Conservation (phyloP, 1,140 invertebrate species). For the Lasioglossum baleicum region DNA sequence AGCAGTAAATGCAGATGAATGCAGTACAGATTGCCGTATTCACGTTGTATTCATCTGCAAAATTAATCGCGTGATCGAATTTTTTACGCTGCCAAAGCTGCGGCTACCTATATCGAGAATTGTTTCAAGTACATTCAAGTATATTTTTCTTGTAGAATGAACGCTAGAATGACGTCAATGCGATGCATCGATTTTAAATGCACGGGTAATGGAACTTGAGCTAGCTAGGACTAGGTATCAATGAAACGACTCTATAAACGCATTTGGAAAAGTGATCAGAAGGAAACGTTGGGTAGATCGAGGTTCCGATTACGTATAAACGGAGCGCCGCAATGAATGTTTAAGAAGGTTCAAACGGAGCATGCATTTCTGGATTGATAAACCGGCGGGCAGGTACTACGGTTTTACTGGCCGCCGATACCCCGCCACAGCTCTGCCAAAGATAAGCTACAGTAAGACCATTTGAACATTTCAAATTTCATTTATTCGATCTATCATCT, state of each 20-base stretch:
- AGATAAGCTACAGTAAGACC: constrained; percentile 67
- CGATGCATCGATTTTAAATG: constrained; percentile 23
- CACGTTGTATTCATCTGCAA: background rate
- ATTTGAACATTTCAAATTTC: constrained; percentile 12
- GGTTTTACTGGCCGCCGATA: constrained; percentile 72
- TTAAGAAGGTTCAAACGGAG: constrained; percentile 30
- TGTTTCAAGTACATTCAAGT: too few relatives aligned
- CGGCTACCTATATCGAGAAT: background rate
- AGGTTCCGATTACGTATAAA: background rate
- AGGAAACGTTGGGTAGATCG: background rate
- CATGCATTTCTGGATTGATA: constrained; percentile 78
- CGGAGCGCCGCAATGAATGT: constrained; percentile 28
- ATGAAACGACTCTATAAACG: background rate
- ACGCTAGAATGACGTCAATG: background rate
- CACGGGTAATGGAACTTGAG: constrained; percentile 9
- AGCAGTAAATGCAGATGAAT: background rate
- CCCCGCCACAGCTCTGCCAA: constrained; percentile 71
- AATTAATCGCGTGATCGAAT: background rate
- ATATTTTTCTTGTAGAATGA: constrained; percentile 18
- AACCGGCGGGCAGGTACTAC: constrained; percentile 74
- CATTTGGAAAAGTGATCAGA: background rate
- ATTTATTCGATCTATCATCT: background rate
- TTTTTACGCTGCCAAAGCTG: background rate
- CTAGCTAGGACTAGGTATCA: background rate
- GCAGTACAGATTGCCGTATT: too few relatives aligned